Conservation (phyloP, 2,113 vertebrate species). For the Coreoperca whiteheadi region DNA sequence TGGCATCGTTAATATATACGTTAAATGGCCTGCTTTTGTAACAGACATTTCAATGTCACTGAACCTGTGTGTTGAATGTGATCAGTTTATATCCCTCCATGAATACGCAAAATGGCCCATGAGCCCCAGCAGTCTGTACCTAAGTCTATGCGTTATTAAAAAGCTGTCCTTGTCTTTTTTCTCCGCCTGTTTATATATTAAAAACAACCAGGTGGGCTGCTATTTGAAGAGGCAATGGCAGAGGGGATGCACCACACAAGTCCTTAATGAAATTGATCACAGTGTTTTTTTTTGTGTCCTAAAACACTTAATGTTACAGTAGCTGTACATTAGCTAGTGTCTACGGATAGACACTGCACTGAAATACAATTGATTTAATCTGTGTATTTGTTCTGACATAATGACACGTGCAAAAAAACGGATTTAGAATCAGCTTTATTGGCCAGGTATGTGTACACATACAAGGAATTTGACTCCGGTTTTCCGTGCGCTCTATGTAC, state of each 20-base stretch:
- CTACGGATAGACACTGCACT: neutral
- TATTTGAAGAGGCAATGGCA: neutral
- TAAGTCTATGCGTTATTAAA: neutral
- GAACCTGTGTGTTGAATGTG: neutral
- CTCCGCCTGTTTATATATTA: neutral
- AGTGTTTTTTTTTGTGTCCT: neutral
- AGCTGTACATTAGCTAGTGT: neutral
- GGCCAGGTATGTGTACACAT: too few relatives aligned
- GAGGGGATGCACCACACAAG: neutral
- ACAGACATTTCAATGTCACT: neutral
- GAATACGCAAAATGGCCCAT: neutral
- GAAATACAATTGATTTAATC: neutral
- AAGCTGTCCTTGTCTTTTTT: neutral
- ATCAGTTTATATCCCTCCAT: neutral
- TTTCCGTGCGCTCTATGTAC: too few relatives aligned
- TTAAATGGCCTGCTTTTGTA: neutral
- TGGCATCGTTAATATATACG: neutral
- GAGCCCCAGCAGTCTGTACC: neutral
- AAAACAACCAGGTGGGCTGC: neutral
- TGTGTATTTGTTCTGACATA: neutral
- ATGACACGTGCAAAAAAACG: neutral
- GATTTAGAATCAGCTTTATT: too few relatives aligned
- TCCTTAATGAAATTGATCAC: neutral
- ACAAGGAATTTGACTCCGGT: too few relatives aligned
- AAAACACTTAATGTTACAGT: neutral